A percentile compares a stretch with the other conserved stretches of the same genome.
Conservation (phyloP, 2,113 vertebrate genomes). For the Esox niger region DNA sequence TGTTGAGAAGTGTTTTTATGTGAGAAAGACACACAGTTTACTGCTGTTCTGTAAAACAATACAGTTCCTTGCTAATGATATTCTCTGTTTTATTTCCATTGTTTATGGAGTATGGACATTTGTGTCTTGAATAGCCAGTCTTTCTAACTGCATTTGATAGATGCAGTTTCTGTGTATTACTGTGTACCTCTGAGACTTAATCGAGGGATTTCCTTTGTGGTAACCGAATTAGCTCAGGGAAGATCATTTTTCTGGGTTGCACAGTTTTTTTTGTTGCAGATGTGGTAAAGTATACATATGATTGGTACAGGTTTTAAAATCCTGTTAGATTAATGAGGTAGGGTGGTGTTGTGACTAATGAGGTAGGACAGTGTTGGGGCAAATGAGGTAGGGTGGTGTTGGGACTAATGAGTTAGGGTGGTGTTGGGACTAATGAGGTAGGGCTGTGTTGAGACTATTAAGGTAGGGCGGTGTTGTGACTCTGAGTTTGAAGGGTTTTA, state of each 20-base stretch:
- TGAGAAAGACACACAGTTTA: slow-evolving; percentile 18
- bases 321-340: too few relatives aligned
- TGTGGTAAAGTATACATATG: not conserved
- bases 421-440: too few relatives aligned
- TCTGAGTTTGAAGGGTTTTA: too few relatives aligned
- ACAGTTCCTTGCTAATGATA: slow-evolving; percentile 47
- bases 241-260: not conserved
- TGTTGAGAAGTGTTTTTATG: too few relatives aligned
- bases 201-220: not conserved
- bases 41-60: slow-evolving; percentile 34
- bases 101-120: not conserved
- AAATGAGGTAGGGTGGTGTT: too few relatives aligned
- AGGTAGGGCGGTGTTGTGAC: too few relatives aligned
- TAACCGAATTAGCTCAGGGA: not conserved
- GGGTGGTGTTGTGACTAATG: too few relatives aligned
- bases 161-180: not conserved
- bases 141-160: not conserved
- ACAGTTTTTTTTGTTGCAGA: not conserved
- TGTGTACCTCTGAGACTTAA: not conserved
- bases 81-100: slow-evolving; percentile 2
- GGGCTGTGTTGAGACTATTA: too few relatives aligned
- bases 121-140: not conserved
- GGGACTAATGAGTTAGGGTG: too few relatives aligned
- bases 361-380: too few relatives aligned
- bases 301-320: not conserved